Evolutionary conservation across 2,888 invertebrate genomes (phyloP), one percentile per base, ranked within the genome.

Genomic region (Drosophila mulleri): DNA sequence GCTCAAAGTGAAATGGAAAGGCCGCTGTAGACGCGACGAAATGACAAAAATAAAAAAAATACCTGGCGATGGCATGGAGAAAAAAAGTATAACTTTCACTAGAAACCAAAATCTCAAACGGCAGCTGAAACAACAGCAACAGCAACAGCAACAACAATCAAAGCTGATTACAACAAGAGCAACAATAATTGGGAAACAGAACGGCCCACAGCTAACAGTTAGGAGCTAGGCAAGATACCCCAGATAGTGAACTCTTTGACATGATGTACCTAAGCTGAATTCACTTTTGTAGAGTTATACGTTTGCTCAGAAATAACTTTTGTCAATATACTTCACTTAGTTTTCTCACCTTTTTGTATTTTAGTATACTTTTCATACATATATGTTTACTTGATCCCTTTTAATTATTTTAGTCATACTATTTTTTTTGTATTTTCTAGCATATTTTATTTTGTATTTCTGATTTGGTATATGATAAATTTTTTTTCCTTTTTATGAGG

Each of bases 81-180:
- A 35, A 47, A 26, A 47, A 29, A 11, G n/a, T 12, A 85, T 80
- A 82, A 87, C 87, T 87, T 87, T 87, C 87, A 87, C 87, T 87
- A 87, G 88, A 88, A 87, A 78, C 75, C 66, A 75, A 84, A 82
- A 82, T 69, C 62, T 47, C 57, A 41, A 63, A 54, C 37, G 59
- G 57, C 67, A 66, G 73, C 50, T 50, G 50, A 32, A 35, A 50
- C 69, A 64, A 53, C 45, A 75, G 39, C 66, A 68, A 11, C 29
- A 35, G 35, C 69, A 64, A 53, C 45, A 75, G 39, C 66, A 68
- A 11, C 29, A 60, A 54, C 42, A 52, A 53, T 47, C 61, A 59
- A 74, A 86, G 60, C 81, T 80, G 82, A 79, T 70, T 78, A 68
- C 68, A 78, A 74, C 62, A 70, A 63, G 56, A 75, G 60, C 52